Conservation (phyloP, 92 coral and sea anemone genomes). For the Zoanthus solanderi region DNA sequence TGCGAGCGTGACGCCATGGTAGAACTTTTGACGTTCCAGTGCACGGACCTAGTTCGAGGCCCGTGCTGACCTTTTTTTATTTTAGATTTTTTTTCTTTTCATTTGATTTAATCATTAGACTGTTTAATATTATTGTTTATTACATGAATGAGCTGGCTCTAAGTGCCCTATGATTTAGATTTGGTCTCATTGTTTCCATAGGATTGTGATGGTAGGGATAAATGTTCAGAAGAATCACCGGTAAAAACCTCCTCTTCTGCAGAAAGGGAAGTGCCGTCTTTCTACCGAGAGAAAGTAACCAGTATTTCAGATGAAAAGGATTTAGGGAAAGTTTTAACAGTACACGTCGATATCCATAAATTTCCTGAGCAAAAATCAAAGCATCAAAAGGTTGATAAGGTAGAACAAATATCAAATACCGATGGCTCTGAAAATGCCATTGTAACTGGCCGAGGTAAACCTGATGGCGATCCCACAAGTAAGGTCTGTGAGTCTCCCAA, state of each 20-base stretch:
- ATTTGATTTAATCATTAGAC: too few relatives aligned
- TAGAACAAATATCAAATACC: not conserved
- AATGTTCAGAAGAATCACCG: slow-evolving; percentile 6
- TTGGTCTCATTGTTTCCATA: not conserved
- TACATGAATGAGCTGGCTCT: too few relatives aligned
- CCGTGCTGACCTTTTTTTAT: too few relatives aligned
- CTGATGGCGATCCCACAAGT: not conserved
- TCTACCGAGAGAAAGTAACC: not conserved
- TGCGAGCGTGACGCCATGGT: too few relatives aligned
- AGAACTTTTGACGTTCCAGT: too few relatives aligned
- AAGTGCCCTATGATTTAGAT: too few relatives aligned
- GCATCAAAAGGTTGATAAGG: not conserved
- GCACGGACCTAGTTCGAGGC: too few relatives aligned
- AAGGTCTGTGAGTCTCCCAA: slow-evolving; percentile 3
- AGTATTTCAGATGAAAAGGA: slow-evolving; percentile 29
- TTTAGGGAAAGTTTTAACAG: not conserved
- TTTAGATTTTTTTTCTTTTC: not conserved
- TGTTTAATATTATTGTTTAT: too few relatives aligned
- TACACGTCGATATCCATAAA: not conserved
- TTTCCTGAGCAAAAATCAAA: not conserved
- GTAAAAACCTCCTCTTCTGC: not conserved
- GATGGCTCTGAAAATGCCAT: not conserved
- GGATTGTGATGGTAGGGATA: not conserved
- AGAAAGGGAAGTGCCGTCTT: not conserved
- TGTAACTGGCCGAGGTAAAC: not conserved